Percentiles rank a stretch among this genome's conserved stretches.
These are phyloP conservation scores for Eurystomus gularis DNA, from an alignment of 2,113 vertebrate species.

Conservation along the genomic window DNA sequence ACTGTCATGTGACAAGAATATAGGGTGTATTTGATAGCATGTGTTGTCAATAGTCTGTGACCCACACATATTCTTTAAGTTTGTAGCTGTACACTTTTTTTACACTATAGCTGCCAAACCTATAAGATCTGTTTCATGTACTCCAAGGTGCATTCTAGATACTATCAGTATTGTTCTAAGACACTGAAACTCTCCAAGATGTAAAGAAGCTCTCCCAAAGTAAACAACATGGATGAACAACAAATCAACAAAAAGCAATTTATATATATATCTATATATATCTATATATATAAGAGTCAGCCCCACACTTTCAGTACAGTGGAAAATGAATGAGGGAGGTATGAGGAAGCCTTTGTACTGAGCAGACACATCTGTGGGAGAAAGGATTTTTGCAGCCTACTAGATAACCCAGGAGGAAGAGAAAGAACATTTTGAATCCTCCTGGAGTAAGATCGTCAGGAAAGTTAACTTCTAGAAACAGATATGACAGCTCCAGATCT, in stretches of 20 bases:
- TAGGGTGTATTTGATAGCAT: background rate
- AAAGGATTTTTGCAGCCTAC: background rate
- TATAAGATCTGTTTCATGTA: background rate
- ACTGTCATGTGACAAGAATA: accelerated
- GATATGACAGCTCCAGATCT: background rate
- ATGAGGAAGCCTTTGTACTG: background rate
- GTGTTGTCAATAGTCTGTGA: background rate
- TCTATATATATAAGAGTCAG: background rate
- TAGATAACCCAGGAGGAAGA: background rate
- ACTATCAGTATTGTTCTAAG: background rate
- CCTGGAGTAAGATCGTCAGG: background rate
- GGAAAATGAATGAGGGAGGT: background rate
- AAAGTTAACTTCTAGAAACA: background rate
- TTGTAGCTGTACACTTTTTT: background rate
- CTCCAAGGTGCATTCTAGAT: background rate
- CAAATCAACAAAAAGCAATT: too few relatives aligned
- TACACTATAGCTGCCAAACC: background rate
- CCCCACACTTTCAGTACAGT: background rate
- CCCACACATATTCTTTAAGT: background rate
- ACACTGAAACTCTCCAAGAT: background rate
- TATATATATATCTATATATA: too few relatives aligned
- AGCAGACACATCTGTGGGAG: background rate
- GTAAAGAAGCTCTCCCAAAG: background rate
- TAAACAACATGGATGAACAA: background rate
- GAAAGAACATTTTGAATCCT: background rate